Percentiles rank a stretch among this genome's conserved stretches.
Conservation (phyloP, 2,113 vertebrate genomes). For the Camelus bactrianus region DNA sequence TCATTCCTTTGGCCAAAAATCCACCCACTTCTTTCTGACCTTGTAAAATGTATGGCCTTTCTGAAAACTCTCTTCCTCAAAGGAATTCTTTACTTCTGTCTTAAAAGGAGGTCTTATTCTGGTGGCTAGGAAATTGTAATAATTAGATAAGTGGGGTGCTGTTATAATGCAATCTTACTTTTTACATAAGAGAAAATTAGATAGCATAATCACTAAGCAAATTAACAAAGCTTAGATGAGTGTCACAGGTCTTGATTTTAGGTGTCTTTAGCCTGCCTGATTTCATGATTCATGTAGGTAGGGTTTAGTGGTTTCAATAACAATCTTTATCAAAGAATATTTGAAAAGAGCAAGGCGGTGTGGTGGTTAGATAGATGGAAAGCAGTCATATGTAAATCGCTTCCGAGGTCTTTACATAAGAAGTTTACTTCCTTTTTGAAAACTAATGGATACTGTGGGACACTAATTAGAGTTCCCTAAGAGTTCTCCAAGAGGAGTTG, state of each 20-base stretch:
- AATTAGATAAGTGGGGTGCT: not conserved
- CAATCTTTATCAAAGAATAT: not conserved
- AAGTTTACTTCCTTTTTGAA: conserved; percentile 72
- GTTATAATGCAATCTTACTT: not conserved
- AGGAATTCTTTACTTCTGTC: not conserved
- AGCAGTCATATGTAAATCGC: conserved; percentile 51
- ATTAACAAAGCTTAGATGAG: not conserved
- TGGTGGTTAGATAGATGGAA: not conserved
- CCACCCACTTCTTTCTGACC: not conserved
- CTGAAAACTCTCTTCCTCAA: conserved; percentile 29
- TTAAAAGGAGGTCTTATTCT: not conserved
- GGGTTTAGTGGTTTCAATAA: not conserved
- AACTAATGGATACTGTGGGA: conserved; percentile 64
- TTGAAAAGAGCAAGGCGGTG: not conserved
- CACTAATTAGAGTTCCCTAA: conserved; percentile 60
- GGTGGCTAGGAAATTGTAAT: not conserved
- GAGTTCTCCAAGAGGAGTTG: conserved; percentile 63
- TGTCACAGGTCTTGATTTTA: not conserved
- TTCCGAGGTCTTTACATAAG: conserved; percentile 52
- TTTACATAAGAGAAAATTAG: not conserved
- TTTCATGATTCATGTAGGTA: not conserved
- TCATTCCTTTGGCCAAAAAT: not conserved
- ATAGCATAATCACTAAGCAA: not conserved
- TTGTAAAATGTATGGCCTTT: not conserved
- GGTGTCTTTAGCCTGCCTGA: not conserved